Evolutionary conservation across 2,888 invertebrate species (phyloP).

Genomic region (Drosophila fulvimacula): DNA sequence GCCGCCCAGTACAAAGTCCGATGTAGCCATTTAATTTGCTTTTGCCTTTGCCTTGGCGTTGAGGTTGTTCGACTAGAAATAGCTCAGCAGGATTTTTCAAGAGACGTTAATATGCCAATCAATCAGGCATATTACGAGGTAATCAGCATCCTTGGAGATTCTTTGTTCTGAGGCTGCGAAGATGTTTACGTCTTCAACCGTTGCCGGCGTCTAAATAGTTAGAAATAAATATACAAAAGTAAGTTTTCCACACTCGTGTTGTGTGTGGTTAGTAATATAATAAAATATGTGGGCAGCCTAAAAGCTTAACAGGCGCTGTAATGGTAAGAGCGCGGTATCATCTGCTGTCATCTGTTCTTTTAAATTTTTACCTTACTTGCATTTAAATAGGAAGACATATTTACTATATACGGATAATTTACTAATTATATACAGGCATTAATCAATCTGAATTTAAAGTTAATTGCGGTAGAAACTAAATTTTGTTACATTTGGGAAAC

Average conservation of each 20-base stretch:
- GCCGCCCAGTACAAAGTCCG: constrained; percentile 87
- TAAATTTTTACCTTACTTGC: background rate
- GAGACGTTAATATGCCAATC: constrained; percentile 13
- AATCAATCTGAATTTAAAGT: too few relatives aligned
- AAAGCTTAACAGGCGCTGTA: background rate
- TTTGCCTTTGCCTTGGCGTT: constrained; percentile 10
- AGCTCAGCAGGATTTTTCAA: constrained; percentile 45
- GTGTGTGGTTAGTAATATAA: constrained; percentile 20
- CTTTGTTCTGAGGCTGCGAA: background rate
- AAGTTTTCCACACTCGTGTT: constrained; percentile 12
- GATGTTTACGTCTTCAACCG: constrained; percentile 3
- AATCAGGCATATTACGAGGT: constrained; percentile 38
- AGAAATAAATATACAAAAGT: constrained; percentile 7
- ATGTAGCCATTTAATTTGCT: constrained; percentile 66
- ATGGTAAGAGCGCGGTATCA: background rate
- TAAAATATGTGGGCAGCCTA: constrained; percentile 5
- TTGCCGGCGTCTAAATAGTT: constrained; percentile 18
- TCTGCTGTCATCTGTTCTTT: background rate
- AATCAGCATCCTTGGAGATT: background rate
- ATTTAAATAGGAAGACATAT: too few relatives aligned
- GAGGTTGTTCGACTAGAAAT: constrained; percentile 55
- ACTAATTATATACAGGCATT: background rate
- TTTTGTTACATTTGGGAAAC: background rate
- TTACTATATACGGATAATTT: too few relatives aligned
- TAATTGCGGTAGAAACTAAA: background rate